A percentile compares a stretch with the other conserved stretches of the same genome.
phyloP scores from a whole-genome alignment of 2,113 vertebrate species.

The Brachyhypopomus gauderio region DNA sequence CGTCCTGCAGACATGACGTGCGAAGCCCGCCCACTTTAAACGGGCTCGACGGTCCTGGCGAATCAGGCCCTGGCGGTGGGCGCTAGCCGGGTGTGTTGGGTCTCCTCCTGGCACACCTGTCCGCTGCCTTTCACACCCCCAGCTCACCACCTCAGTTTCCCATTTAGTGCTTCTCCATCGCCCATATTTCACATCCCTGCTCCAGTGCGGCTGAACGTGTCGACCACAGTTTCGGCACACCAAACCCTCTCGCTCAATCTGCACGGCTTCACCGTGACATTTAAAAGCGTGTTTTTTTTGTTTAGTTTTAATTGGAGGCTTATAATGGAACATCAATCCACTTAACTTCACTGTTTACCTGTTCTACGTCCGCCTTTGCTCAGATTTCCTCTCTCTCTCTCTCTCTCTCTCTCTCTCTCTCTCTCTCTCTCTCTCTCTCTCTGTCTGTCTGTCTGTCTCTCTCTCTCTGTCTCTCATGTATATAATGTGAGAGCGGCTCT shows the following conservation, averaged over 20 bases:
- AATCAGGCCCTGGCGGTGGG: too few species aligned
- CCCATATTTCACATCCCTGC: slow-evolving; percentile 18
- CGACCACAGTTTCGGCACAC: background rate
- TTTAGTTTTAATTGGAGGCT: too few species aligned
- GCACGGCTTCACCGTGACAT: background rate
- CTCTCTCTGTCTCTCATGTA: slow-evolving; percentile 52
- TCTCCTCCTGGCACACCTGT: too few species aligned
- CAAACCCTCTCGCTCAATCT: background rate
- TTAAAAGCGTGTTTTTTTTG: too few species aligned
- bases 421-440: background rate
- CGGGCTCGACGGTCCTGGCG: slow-evolving; percentile 23
- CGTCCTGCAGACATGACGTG: slow-evolving; percentile 34
- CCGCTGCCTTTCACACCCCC: too few species aligned
- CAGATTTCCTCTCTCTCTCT: background rate
- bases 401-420: background rate
- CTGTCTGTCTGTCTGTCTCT: slow-evolving; percentile 4
- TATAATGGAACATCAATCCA: too few species aligned
- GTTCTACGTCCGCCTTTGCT: background rate
- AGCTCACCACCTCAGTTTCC: too few species aligned
- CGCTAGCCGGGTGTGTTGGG: too few species aligned
- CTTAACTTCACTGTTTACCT: background rate
- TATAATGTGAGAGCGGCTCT: slow-evolving; percentile 64
- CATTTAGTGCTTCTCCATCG: too few species aligned
- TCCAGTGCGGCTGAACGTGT: background rate
- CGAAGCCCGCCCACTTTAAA: slow-evolving; percentile 27